Evolutionary conservation across 2,113 vertebrate species (phyloP), one percentile per base, ranked within the genome.

Genomic region (Sorex fumeus): DNA sequence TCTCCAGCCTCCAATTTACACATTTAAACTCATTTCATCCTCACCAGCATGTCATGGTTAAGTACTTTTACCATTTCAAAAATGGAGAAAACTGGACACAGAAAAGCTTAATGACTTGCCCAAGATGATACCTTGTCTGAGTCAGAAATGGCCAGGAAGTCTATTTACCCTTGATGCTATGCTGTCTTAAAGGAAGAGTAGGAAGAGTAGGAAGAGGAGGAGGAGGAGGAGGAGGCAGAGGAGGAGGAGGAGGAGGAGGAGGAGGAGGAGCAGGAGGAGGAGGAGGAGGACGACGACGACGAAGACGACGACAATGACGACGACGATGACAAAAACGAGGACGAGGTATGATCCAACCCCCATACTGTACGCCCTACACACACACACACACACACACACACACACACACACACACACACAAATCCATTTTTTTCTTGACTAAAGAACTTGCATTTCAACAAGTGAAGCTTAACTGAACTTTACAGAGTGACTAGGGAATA

Each of bases 391-490:
- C 40, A 40, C 40, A 40, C 40, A 40, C 40, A 40, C 3, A 40
- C 3, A 40, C 40, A 40, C 40, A 40, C 3, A 40, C 40, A 40
- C 40, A 40, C 40, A 40, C 40, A 40, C 3, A 40, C 3, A 40
- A 40, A 4, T 40, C 40, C 40, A 40, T 53, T 53, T 60, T 43
- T 32, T 5, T 67, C 30, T 86, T 86, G 5, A 79, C 60, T 74
- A 83, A 64, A 67, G 84, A 75, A 50, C 19, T 75, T 75, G n/a
- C 21, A 79, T 74, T 66, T 34, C 69, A 85, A 74, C 57, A 28
- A 8, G 0, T 4, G 57, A 80, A 50, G 57, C 74, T 34, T 78
- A 32, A 64, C 6, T 85, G 60, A 82, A 21, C 6, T 45, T 50
- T 82, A 43, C 28, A 43, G 36, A 19, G 50, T 11, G 70, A 25